Evolutionary conservation across 2,888 invertebrate genomes (phyloP), one percentile per base, ranked within the genome.

Genomic region (Lagria hirta): DNA sequence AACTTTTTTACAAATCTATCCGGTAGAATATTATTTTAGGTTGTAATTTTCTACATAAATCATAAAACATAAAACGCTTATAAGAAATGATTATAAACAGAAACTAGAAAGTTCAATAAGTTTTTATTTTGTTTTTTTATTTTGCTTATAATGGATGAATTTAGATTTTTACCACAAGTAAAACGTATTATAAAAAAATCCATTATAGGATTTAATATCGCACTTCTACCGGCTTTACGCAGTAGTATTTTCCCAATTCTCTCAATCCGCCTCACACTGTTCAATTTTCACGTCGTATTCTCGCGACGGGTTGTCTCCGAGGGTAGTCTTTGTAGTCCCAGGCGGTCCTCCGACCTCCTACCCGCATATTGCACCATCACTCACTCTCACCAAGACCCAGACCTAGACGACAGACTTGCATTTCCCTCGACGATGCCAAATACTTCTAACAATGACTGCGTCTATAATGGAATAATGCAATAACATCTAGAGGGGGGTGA

Each of bases 361-460:
- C 55, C 57, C 60, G 58, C 57, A 60, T 62, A 62, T 62, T 63
- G 60, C 61, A 59, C 58, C 58, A 63, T 63, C 61, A 61, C 57
- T 62, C 62, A 62, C 57, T 43, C 48, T 42, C 35, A 45, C 49
- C 48, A n/a, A n/a, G n/a, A n/a, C n/a, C n/a, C n/a, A n/a, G n/a
- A 48, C 54, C 29, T 32, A 33, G 52, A 44, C 52, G 49, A 46
- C 51, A 54, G 51, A 54, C 49, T 49, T 58, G 60, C 57, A 62
- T 60, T 61, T 61, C 58, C 59, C 57, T 50, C 50, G 57, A 47
- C 54, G 52, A 52, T 52, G 51, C 55, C 57, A 54, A 60, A 57
- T 55, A 57, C 54, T 58, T 55, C 48, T 51, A 43, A 55, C 55
- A 54, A 54, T 48, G 45, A 43, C 43, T 40, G 40, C 51, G 48